These are phyloP conservation scores for Nymphalis polychloros DNA, from an alignment of 2,888 invertebrate species.

Conservation along the genomic window DNA sequence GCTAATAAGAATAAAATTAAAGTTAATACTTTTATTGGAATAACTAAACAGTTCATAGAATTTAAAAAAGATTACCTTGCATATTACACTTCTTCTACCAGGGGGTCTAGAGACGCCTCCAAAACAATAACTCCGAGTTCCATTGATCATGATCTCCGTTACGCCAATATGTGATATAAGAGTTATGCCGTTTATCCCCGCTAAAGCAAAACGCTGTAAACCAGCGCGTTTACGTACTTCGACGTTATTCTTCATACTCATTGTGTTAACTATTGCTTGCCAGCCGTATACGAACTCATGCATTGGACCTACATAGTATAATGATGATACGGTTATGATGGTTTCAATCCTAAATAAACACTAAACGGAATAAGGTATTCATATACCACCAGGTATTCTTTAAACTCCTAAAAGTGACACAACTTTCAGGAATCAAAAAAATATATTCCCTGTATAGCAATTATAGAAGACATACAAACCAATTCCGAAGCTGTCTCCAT, in stretches of 20 bases:
- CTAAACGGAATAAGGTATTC: too few relatives aligned
- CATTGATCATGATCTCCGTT: conserved; percentile 77
- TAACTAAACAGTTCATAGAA: not conserved
- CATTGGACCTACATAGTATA: conserved; percentile 62
- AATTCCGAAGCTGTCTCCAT: conserved; percentile 77
- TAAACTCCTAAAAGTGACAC: too few relatives aligned
- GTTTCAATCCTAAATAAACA: too few relatives aligned
- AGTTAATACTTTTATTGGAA: too few relatives aligned
- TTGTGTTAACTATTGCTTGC: conserved; percentile 78
- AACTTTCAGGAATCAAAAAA: too few relatives aligned
- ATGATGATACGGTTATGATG: too few relatives aligned
- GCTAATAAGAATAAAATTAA: not conserved
- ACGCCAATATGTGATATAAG: conserved; percentile 75
- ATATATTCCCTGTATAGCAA: not conserved
- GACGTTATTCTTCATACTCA: conserved; percentile 78
- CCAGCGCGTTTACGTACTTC: conserved; percentile 76
- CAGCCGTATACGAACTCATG: conserved; percentile 78
- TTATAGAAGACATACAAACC: conserved; percentile 47
- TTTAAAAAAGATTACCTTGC: conserved; percentile 57
- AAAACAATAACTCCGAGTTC: conserved; percentile 72
- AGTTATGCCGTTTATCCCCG: conserved; percentile 76
- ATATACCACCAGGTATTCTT: too few relatives aligned
- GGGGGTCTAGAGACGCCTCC: conserved; percentile 74
- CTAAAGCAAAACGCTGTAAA: conserved; percentile 71
- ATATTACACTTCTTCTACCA: conserved; percentile 70